Conservation (phyloP, 2,113 vertebrate genomes). For the Gila orcuttii region DNA sequence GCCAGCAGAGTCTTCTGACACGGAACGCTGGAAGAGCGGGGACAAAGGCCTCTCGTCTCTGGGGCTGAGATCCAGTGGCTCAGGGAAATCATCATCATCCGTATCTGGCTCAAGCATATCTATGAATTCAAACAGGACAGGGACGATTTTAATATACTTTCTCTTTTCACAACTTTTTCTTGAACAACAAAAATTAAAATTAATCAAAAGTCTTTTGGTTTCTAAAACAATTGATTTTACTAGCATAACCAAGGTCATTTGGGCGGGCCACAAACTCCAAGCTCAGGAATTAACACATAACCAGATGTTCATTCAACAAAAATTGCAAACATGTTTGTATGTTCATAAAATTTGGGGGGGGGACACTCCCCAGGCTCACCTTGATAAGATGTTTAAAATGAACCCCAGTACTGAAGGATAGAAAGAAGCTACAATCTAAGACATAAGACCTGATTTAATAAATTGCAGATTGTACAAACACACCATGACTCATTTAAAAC, state of each 20-base stretch:
- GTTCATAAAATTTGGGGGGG: no score
- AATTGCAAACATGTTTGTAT: no score
- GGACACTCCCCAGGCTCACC: background rate
- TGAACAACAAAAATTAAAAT: no score
- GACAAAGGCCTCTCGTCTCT: slow-evolving; percentile 73
- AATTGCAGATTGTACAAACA: background rate
- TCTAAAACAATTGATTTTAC: background rate
- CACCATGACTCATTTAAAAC: background rate
- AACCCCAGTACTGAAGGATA: background rate
- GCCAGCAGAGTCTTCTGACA: slow-evolving; percentile 82
- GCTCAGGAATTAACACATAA: no score
- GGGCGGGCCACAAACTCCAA: no score
- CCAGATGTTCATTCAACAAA: no score
- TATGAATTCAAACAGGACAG: slow-evolving; percentile 43
- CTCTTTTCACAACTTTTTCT: background rate
- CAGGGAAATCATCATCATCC: slow-evolving; percentile 62
- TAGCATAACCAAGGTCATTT: background rate
- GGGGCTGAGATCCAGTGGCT: slow-evolving; percentile 66
- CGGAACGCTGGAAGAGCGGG: slow-evolving; percentile 78
- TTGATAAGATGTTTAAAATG: background rate
- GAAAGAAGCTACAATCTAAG: background rate
- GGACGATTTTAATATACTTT: background rate
- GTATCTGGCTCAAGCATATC: slow-evolving; percentile 59
- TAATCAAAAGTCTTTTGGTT: no score
- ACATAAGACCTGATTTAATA: background rate